These are phyloP conservation scores for Aphelinus certus DNA, from an alignment of 1,140 invertebrate species.

Conservation along the genomic window DNA sequence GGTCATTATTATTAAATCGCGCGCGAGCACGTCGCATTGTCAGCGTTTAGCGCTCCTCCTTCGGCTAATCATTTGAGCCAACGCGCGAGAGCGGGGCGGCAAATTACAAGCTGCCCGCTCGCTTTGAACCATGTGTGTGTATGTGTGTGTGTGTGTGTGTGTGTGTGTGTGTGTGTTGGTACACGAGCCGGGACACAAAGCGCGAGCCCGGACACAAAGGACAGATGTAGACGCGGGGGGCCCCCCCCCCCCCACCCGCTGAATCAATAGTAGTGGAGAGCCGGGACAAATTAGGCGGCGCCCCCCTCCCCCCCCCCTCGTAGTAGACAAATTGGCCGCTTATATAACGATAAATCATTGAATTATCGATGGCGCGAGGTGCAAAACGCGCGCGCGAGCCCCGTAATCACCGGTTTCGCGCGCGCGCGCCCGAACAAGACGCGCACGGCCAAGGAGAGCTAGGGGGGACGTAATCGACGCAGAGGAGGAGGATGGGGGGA, in stretches of 20 bases:
- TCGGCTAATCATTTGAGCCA: too few relatives aligned
- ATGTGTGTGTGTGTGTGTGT: too few relatives aligned
- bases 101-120: not conserved
- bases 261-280: conserved; percentile 8
- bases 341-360: conserved; percentile 14
- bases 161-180: too few relatives aligned
- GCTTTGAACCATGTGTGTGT: not conserved
- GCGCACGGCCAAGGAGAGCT: not conserved
- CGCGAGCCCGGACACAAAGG: not conserved
- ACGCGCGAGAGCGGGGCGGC: not conserved
- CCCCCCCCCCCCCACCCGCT: not conserved
- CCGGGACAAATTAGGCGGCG: not conserved
- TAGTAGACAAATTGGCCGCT: not conserved
- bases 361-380: not conserved
- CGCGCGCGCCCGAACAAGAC: not conserved
- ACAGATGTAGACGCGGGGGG: too few relatives aligned
- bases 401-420: too few relatives aligned
- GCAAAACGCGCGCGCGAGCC: too few relatives aligned
- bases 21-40: too few relatives aligned
- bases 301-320: too few relatives aligned
- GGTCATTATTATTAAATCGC: too few relatives aligned
- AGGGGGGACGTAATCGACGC: not conserved
- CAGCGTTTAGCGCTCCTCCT: too few relatives aligned
- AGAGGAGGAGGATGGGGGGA: not conserved
- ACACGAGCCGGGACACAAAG: too few relatives aligned